Base-by-base conservation (phyloP, 2,797 vertebrate genomes). In the Pempheris klunzingeri region DNA sequence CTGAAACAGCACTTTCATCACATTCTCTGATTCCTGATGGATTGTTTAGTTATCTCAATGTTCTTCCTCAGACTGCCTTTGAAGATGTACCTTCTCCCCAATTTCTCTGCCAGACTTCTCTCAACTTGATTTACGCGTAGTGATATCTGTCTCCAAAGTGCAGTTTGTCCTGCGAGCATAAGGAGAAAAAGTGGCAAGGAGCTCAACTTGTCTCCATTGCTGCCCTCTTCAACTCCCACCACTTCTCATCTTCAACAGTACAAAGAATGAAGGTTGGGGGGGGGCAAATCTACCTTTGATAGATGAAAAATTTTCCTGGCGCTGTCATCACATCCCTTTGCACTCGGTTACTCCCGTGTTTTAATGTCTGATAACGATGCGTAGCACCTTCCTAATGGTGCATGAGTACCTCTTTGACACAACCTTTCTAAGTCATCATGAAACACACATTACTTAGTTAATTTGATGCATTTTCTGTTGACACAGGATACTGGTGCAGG, bases 21-120 rank as follows among this genome's bases (percentile, higher is more conserved):
- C 84, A n/a, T 88, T 92, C 85, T 89, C 86, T 67, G 34, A 78
- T 90, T 93, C 78, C 66, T 90, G 87, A 90, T 84, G 86, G 80
- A 88, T 88, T 83, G 78, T 90, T 92, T 88, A 60, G 75, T 79
- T 87, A 80, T 89, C 87, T 80, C 77, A 58, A 71, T 63, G 75
- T 77, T 74, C 44, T 74, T 74, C 75, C 65, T 81, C 78, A 32
- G 44, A 30, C 69, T 18, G 39, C 24, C 83, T 90, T 91, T 92
- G 81, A 91, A 88, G 77, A 81, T 68, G 64, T 34, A 76, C 80
- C 66, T 74, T 59, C 65, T 53, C 70, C 64, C 24, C 32, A 17
- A 20, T 47, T 62, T 11, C 67, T 52, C 44, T 63, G 71, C 86
- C 89, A 84, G 76, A 77, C 65, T 85, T 62, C 74, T 52, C 81